These are phyloP conservation scores for Datnioides undecimradiatus DNA, from an alignment of 2,113 vertebrate species.

Conservation along the genomic window DNA sequence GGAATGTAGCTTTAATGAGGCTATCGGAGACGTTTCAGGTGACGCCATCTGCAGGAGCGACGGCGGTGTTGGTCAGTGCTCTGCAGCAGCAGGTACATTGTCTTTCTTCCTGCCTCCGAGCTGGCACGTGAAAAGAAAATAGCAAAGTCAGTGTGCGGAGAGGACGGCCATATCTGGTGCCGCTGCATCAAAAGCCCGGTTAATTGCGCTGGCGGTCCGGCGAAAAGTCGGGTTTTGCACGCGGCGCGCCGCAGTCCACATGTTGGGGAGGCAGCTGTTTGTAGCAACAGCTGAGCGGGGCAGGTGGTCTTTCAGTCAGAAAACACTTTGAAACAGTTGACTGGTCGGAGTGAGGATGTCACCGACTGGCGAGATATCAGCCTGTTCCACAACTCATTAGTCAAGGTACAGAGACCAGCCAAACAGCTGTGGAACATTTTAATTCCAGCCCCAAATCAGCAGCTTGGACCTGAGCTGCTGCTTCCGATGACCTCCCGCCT, in stretches of 20 bases:
- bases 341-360: conserved; percentile 66
- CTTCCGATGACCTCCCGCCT: conserved; percentile 58
- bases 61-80: not conserved
- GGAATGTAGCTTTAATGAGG: conserved; percentile 11
- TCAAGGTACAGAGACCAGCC: conserved; percentile 67
- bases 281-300: conserved; percentile 72
- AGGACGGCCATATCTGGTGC: not conserved
- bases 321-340: conserved; percentile 75
- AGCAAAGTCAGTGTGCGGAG: not conserved
- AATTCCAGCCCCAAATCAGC: conserved; percentile 67
- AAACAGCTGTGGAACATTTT: conserved; percentile 78
- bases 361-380: conserved; percentile 63
- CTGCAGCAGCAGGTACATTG: not conserved
- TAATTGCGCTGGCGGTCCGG: conserved; percentile 26
- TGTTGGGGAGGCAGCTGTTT: conserved; percentile 63
- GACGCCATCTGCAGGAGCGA: not conserved
- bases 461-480: conserved; percentile 60
- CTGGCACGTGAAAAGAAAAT: not conserved
- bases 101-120: not conserved
- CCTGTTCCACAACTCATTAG: conserved; percentile 78
- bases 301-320: conserved; percentile 75
- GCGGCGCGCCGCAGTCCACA: conserved; percentile 24
- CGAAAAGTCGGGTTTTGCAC: conserved; percentile 46
- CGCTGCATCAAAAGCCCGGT: not conserved
- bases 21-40: not conserved